Conservation (phyloP, 2,797 vertebrate genomes). For the Zonotrichia albicollis region DNA sequence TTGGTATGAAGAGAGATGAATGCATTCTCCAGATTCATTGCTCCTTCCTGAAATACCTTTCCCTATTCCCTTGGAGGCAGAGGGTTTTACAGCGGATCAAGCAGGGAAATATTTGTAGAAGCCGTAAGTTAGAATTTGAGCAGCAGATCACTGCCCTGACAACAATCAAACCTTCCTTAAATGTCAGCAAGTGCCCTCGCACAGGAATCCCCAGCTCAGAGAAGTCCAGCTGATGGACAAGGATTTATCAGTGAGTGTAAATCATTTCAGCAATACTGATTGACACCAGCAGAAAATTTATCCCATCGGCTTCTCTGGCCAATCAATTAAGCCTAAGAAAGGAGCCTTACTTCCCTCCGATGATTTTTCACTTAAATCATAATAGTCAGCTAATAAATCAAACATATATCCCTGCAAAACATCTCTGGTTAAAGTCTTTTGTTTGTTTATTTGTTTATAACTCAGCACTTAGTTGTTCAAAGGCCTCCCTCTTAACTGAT, state of each 20-base stretch:
- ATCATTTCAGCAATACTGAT: neutral
- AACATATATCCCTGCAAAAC: neutral
- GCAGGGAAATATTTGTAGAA: neutral
- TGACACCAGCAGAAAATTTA: neutral
- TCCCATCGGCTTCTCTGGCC: rapidly evolving
- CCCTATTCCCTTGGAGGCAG: neutral
- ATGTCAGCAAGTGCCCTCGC: neutral
- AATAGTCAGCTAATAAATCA: neutral
- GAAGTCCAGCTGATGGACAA: neutral
- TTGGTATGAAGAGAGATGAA: conserved; percentile 9
- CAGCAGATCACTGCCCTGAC: neutral
- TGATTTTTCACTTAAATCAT: neutral
- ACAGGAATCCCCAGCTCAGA: neutral
- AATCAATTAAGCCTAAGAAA: neutral
- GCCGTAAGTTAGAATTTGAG: neutral
- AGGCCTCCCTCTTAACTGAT: neutral
- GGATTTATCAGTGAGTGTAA: neutral
- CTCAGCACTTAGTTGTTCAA: neutral
- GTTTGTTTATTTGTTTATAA: neutral
- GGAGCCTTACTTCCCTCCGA: neutral
- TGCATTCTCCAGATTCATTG: conserved; percentile 13
- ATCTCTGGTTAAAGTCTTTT: neutral
- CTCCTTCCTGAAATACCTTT: conserved; percentile 9
- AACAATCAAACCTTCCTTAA: neutral
- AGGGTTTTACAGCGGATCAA: neutral